These are phyloP conservation scores for Falco biarmicus DNA, from an alignment of 2,797 vertebrate genomes.

Conservation along the genomic window DNA sequence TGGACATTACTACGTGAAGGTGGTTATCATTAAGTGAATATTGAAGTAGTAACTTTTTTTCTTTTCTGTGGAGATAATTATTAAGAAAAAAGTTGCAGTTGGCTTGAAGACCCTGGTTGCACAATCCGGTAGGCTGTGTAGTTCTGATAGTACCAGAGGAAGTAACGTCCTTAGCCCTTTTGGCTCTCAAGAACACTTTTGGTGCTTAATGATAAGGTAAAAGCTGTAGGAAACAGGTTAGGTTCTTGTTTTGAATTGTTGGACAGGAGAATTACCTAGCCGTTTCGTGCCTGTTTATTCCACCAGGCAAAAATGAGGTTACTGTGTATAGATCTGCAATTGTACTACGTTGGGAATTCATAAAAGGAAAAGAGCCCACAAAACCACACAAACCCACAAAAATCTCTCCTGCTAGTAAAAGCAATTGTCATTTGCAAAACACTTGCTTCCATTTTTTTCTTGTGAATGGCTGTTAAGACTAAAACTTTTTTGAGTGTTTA, in stretches of 20 bases:
- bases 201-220: background rate
- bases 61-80: background rate
- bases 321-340: background rate
- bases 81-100: background rate
- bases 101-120: background rate
- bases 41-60: background rate
- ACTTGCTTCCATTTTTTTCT: background rate
- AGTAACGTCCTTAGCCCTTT: background rate
- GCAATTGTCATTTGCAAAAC: background rate
- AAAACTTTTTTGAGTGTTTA: background rate
- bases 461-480: background rate
- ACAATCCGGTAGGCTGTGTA: accelerated
- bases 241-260: background rate
- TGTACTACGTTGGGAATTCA: background rate
- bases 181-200: background rate
- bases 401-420: background rate
- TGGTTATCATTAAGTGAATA: background rate
- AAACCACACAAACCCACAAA: no score
- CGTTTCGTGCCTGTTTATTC: background rate
- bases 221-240: background rate
- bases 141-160: background rate
- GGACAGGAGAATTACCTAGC: background rate
- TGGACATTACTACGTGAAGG: accelerated
- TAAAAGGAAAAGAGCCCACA: background rate
- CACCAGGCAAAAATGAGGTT: background rate